Base-by-base conservation (phyloP, 37 sponge, comb jelly and placozoan species). In the Haliclona indistincta region DNA sequence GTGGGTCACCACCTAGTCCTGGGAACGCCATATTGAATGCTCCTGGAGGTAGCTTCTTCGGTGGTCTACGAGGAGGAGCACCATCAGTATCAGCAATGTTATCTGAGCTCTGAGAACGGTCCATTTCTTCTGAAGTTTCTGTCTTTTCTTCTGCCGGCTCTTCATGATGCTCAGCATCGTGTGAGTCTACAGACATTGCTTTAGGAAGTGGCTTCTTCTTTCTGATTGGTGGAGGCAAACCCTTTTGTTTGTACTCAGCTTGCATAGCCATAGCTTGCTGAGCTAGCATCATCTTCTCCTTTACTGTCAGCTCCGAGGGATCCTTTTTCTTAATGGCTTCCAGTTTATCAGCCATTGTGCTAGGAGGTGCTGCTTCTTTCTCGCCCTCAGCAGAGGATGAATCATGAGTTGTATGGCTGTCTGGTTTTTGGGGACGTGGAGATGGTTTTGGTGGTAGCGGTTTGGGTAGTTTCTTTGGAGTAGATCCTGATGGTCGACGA, bases 21-120 rank as follows among this genome's bases (percentile, higher is more conserved):
- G 70, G 70, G 25, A 68, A 3, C 17, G 25, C 43, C 25, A 68
- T 68, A 43, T 43, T 68, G 45, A 68, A 68, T 41, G 70, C 70
- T 1, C 84, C 84, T 1, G 84, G 77, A 23, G 84, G 84, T 22
- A 83, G 76, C 65, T 76, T 83, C 52, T 45, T 75, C 38, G 63
- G 36, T 28, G 11, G 60, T 58, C 25, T 11, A 25, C n/a, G 11
- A 58, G 60, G 60, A 6, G 60, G 11, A 20, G 6, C 28, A n/a
- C n/a, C 60, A 25, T 58, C 60, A 6, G n/a, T 8, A n/a, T 58
- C 60, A 6, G 11, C 60, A 20, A 58, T 58, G 28, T 26, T 58
- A 6, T 58, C n/a, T 7, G 60, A 58, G 11, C 26, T 8, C 28
- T 58, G 6, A 6, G n/a, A 25, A 58, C 26, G 7, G 60, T 26